phyloP scores from a whole-genome alignment of 2,797 vertebrate genomes.

The Sebastes itinus region DNA sequence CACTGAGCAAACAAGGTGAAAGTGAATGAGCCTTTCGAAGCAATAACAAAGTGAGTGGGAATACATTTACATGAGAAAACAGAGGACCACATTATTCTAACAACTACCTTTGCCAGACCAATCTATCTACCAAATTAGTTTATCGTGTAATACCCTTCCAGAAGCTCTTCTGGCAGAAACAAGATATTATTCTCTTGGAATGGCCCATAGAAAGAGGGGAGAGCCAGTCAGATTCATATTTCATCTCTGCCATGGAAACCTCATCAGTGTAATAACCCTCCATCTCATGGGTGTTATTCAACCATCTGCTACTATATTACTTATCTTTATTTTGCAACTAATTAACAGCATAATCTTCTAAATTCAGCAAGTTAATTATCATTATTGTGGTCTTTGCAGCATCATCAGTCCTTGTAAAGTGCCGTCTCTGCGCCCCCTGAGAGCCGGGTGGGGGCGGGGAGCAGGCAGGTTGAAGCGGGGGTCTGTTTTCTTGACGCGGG shows the following conservation, averaged over 20 bases:
- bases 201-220: slow-evolving; percentile 87
- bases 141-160: slow-evolving; percentile 86
- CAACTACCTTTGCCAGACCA: slow-evolving; percentile 88
- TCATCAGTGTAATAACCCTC: slow-evolving; percentile 99
- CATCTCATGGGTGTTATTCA: slow-evolving; percentile 99
- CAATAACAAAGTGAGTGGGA: slow-evolving; percentile 80
- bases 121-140: slow-evolving; percentile 94
- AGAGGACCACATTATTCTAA: slow-evolving; percentile 83
- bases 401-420: slow-evolving; percentile 99
- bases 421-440: slow-evolving; percentile 91
- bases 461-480: slow-evolving; percentile 86
- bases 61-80: slow-evolving; percentile 85
- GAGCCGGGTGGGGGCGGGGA: slow-evolving; percentile 87
- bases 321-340: slow-evolving; percentile 99
- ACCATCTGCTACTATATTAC: slow-evolving; percentile 99
- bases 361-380: slow-evolving; percentile 99
- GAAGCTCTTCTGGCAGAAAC: slow-evolving; percentile 89
- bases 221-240: slow-evolving; percentile 98
- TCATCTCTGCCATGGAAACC: slow-evolving; percentile 98
- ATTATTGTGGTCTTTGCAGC: slow-evolving; percentile 99
- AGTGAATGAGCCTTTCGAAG: slow-evolving; percentile 76
- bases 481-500: slow-evolving; percentile 92
- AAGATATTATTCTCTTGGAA: slow-evolving; percentile 93
- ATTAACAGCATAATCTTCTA: slow-evolving; percentile 99
- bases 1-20: slow-evolving; percentile 77